A percentile compares a stretch with the other conserved stretches of the same genome.
These are phyloP conservation scores for Corythornis vintsioides DNA, from an alignment of 2,113 vertebrate species.

Conservation along the genomic window DNA sequence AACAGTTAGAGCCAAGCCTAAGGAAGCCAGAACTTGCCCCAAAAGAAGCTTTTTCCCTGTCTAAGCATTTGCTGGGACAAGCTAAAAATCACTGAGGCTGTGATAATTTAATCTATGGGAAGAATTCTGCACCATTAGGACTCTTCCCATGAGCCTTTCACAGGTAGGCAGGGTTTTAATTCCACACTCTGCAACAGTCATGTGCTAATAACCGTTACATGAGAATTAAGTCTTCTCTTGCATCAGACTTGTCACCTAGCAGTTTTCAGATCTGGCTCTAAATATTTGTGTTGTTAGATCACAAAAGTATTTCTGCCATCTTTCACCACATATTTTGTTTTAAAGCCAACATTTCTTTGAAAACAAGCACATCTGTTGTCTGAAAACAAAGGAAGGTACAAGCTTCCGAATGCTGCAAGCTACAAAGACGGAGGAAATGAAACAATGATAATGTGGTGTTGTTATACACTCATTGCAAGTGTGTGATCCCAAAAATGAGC, in stretches of 20 bases:
- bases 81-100: neutral
- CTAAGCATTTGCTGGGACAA: neutral
- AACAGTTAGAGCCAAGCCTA: neutral
- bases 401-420: neutral
- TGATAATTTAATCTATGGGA: neutral
- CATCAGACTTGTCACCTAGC: neutral
- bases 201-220: neutral
- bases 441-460: neutral
- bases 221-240: neutral
- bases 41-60: neutral
- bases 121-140: neutral
- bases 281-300: neutral
- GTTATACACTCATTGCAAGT: neutral
- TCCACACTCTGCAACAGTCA: neutral
- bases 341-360: neutral
- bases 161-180: neutral
- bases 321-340: neutral
- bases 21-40: neutral
- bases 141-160: neutral
- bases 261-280: neutral
- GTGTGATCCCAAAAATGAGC: neutral
- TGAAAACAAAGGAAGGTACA: neutral
- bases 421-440: neutral
- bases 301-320: neutral
- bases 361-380: neutral